A percentile compares a stretch with the other conserved stretches of the same genome.
Conservation (phyloP, 2,113 vertebrate species). For the Pelecanus crispus region DNA sequence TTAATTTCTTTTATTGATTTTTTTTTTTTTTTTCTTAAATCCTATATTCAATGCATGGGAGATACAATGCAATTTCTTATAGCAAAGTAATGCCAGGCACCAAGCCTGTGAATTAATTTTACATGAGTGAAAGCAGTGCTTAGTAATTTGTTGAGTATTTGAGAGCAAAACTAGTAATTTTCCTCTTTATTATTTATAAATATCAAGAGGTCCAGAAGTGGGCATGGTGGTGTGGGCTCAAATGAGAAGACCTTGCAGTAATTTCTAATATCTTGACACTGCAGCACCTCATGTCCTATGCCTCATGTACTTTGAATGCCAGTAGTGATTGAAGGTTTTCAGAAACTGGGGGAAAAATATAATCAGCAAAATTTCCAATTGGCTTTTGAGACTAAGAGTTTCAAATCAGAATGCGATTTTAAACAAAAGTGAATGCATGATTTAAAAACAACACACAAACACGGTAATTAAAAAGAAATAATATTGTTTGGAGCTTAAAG, state of each 20-base stretch:
- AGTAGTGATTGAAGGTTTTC: not conserved
- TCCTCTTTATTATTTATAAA: conserved; percentile 60
- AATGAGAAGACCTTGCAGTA: conserved; percentile 8
- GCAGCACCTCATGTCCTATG: not conserved
- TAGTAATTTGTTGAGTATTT: conserved; percentile 61
- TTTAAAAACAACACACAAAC: not conserved
- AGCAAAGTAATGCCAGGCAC: conserved; percentile 35
- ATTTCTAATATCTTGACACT: conserved; percentile 21
- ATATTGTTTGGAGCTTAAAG: not conserved
- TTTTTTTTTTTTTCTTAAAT: conserved; percentile 50
- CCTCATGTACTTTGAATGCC: conserved; percentile 21
- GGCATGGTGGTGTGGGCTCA: not conserved
- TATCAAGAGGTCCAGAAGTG: conserved; percentile 31
- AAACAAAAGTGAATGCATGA: not conserved
- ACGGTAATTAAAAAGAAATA: not conserved
- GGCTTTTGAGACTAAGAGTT: not conserved
- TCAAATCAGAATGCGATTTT: conserved; percentile 13
- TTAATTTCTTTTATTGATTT: conserved; percentile 71
- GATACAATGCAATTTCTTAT: conserved; percentile 61
- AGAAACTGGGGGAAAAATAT: not conserved
- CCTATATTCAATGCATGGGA: conserved; percentile 46
- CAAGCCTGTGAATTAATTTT: conserved; percentile 57
- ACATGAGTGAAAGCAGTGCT: conserved; percentile 28
- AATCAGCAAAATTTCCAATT: not conserved
- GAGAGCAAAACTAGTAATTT: conserved; percentile 51